Evolutionary conservation across 2,797 vertebrate genomes (phyloP).

Genomic region (Scyliorhinus canicula): DNA sequence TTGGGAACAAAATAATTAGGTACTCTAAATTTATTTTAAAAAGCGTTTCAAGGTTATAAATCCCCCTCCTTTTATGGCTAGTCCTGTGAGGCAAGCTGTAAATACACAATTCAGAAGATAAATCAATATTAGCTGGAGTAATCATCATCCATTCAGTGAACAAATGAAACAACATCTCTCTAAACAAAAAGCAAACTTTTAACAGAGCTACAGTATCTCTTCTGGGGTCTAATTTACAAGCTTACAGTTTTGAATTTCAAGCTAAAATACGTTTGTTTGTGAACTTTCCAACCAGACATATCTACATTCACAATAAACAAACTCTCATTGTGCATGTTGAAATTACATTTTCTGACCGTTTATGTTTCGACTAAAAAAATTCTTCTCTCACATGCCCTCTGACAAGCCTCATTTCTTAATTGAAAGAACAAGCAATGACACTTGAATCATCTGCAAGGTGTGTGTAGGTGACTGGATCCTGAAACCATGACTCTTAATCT

Average conservation of each 20-base stretch:
- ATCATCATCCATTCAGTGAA: not conserved
- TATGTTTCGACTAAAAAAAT: not conserved
- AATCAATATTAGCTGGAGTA: not conserved
- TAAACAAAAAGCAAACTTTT: not conserved
- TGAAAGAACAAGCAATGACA: not conserved
- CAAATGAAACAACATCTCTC: not conserved
- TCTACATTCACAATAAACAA: not conserved
- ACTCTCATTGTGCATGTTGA: not conserved
- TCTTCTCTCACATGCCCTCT: not conserved
- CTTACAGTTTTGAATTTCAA: not conserved
- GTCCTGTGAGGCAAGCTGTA: slow-evolving; percentile 30
- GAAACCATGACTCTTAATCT: not conserved
- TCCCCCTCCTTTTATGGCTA: not conserved
- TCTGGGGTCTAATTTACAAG: not conserved
- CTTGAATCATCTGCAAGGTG: not conserved
- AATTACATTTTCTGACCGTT: not conserved
- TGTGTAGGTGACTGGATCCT: not conserved
- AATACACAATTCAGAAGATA: not conserved
- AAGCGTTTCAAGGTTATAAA: not conserved
- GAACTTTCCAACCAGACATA: not conserved
- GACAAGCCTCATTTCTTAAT: not conserved
- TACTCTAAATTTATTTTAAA: no score
- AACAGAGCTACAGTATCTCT: slow-evolving; percentile 24
- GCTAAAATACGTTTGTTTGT: not conserved
- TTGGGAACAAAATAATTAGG: no score